phyloP scores from a whole-genome alignment of 2,797 vertebrate genomes.

The Enoplosus armatus region DNA sequence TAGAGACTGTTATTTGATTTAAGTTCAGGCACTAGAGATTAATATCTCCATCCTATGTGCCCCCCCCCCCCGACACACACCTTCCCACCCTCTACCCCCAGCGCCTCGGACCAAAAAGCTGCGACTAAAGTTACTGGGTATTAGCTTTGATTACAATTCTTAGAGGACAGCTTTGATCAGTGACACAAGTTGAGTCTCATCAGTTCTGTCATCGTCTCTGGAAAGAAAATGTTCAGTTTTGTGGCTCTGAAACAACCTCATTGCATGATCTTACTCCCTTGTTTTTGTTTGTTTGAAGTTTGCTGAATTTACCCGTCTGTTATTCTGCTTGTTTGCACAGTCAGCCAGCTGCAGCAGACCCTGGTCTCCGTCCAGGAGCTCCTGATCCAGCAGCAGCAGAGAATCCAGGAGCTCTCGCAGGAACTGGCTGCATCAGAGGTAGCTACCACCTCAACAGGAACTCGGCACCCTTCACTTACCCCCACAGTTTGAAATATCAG shows the following conservation, averaged over 20 bases:
- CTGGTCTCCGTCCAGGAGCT: slow-evolving; percentile 94
- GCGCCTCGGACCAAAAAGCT: slow-evolving; percentile 72
- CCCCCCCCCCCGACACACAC: slow-evolving; percentile 34
- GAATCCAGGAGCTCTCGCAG: slow-evolving; percentile 94
- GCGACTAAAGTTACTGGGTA: slow-evolving; percentile 76
- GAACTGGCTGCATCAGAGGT: slow-evolving; percentile 93
- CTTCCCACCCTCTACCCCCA: slow-evolving; percentile 55
- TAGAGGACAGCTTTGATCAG: slow-evolving; percentile 75
- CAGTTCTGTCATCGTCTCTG: slow-evolving; percentile 43
- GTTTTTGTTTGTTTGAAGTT: slow-evolving; percentile 1
- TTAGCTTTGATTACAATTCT: slow-evolving; percentile 78
- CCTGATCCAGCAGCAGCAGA: slow-evolving; percentile 95
- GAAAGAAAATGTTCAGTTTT: slow-evolving; percentile 51
- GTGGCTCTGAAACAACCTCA: slow-evolving; percentile 20
- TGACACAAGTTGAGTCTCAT: slow-evolving; percentile 57
- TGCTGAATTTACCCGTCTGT: slow-evolving; percentile 32
- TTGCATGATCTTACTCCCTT: not conserved
- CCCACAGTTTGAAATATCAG: not conserved
- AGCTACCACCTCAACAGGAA: slow-evolving; percentile 50
- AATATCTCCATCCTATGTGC: slow-evolving; percentile 83
- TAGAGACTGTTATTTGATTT: slow-evolving; percentile 90
- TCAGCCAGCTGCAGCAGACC: slow-evolving; percentile 94
- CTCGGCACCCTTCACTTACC: slow-evolving; percentile 1
- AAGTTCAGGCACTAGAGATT: slow-evolving; percentile 89
- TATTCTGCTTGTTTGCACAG: slow-evolving; percentile 79